Base-by-base conservation (phyloP, 2,113 vertebrate genomes). In the Elachura formosa region DNA sequence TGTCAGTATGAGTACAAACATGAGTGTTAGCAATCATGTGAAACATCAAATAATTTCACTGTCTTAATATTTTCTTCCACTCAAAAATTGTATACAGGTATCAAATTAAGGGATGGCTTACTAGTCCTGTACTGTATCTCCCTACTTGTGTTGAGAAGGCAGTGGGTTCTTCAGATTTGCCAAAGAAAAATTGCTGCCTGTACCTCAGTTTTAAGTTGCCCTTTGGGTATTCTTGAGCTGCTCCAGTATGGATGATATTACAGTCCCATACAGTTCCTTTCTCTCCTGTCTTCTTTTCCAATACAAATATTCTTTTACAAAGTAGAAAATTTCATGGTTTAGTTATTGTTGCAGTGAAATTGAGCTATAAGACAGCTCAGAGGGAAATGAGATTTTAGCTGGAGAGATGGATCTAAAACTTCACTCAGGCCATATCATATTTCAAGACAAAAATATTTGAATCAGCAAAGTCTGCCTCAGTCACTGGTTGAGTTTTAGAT, bases 321-420 rank as follows among this genome's bases (percentile, higher is more conserved):
- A 22, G 64, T 45, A 94, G 84, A 89, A 91, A 88, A 36, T 41
- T 41, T 77, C 6, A 6, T 90, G 76, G 61, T 88, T 90, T 56
- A 85, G 28, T 61, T 92, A 26, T 63, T 75, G 84, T 96, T 87
- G 71, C 56, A 81, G 49, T 93, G 58, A 92, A 94, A 96, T 74
- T 72, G 56, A 87, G 36, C 71, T 93, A 11, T 73, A 79, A 69
- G 49, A 84, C 90, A 71, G 29, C 75, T 73, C 89, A 82, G n/a
- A 77, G 12, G 87, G 48, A 96, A 87, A 75, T 73, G 14, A 92
- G 28, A 63, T 91, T 94, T 73, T 90, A 94, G 48, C 49, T 77
- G 90, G 58, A 93, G 46, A 90, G 48, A 26, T 33, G 64, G 64
- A 75, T 87, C 61, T 56, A 72, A 93, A 79, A 14, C 68, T 93